Base-by-base conservation (phyloP, 2,113 vertebrate species). In the Sinocyclocheilus maitianheensis region DNA sequence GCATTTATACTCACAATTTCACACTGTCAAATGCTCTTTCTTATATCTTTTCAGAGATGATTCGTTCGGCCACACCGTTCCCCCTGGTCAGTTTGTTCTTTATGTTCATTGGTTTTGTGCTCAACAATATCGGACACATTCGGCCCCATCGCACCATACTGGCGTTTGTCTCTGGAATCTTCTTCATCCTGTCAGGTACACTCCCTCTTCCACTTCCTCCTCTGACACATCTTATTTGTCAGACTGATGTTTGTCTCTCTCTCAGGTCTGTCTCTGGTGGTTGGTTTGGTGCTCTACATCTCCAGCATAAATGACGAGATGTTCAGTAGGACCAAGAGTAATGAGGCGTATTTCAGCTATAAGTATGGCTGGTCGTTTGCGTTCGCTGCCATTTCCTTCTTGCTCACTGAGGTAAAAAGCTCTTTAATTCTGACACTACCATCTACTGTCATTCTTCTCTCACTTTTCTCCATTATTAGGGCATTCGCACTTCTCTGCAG, bases 41-140 rank as follows among this genome's bases (percentile, higher is more conserved):
- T 30, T 67, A 0, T 69, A 20, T 75, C 24, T 80, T 1, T 6
- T 16, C 91, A 99, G 97, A 99, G 91, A 98, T 99, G 98, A 99
- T 98, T 55, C 97, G 97, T 8, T 98, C 97, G 0, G 96, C 97
- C 87, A 98, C 97, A 0, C 97, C 97, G 0, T 99, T 99, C 93
- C 97, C 97, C 0, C 94, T 99, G 91, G 97, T 99, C 93, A 98
- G 97, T 91, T 96, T 99, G 83, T 97, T 99, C 94, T 98, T 99
- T 93, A 99, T 99, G 97, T 98, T 99, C 93, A 97, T 99, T 0
- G 98, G 97, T 26, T 98, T 99, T 88, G 97, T 99, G 71, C 94
- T 99, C 83, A 99, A 95, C 91, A 99, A 98, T 93, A 96, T 98
- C 0, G 97, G 98, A 65, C 72, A 87, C 71, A 48, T 84, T 6